These are phyloP conservation scores for Lycaena phlaeas DNA, from an alignment of 2,888 invertebrate genomes.

Conservation along the genomic window DNA sequence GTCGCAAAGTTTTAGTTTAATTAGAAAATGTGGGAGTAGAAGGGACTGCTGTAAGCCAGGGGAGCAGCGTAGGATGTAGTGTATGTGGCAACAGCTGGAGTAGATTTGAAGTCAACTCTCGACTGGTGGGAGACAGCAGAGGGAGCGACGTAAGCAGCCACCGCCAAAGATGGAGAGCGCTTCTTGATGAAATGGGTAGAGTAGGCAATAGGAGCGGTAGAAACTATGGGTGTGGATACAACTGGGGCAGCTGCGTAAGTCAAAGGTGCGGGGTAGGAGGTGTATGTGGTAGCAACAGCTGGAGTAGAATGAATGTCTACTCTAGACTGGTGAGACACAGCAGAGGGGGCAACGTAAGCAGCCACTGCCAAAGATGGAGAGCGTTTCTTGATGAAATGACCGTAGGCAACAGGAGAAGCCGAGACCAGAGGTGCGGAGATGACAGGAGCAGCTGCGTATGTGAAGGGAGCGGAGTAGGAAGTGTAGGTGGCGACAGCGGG, in stretches of 20 bases:
- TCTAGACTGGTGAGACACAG: constrained; percentile 17
- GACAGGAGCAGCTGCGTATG: constrained; percentile 17
- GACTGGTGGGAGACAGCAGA: constrained; percentile 35
- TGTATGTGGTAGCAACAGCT: constrained; percentile 24
- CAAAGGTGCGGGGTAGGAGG: constrained; percentile 27
- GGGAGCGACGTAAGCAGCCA: constrained; percentile 31
- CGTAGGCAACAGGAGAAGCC: constrained; percentile 29
- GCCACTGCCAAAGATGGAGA: constrained; percentile 29
- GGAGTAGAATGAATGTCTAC: constrained; percentile 3
- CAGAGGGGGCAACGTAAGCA: constrained; percentile 24
- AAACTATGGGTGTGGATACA: constrained; percentile 27
- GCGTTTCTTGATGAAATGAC: constrained; percentile 45
- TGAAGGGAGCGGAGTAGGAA: constrained; percentile 26
- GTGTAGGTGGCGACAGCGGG: constrained; percentile 24
- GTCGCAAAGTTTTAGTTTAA: not conserved
- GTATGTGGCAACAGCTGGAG: constrained; percentile 30
- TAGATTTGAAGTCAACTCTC: constrained; percentile 31
- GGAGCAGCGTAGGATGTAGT: constrained; percentile 26
- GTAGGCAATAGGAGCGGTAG: constrained; percentile 30
- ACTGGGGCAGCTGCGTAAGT: constrained; percentile 13
- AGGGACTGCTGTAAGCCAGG: constrained; percentile 15
- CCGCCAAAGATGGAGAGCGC: constrained; percentile 31
- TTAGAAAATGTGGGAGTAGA: constrained; percentile 18
- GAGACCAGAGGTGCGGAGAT: constrained; percentile 27
- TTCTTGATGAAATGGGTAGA: constrained; percentile 46